Conservation (phyloP, 2,797 vertebrate species). For the Zonotrichia albicollis region DNA sequence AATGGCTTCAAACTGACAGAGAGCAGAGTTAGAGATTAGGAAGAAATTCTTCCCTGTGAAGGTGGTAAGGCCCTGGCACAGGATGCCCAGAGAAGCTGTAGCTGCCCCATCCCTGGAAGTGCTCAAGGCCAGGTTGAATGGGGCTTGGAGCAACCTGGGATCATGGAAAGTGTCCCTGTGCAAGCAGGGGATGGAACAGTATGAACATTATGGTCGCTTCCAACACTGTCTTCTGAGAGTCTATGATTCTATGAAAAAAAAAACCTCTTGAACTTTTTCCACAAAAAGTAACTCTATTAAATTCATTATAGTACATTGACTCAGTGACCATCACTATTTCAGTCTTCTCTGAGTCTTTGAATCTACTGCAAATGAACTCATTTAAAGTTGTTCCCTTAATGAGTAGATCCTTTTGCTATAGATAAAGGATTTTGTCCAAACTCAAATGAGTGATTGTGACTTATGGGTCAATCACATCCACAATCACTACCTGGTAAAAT, state of each 20-base stretch:
- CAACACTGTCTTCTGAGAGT: neutral
- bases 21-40: neutral
- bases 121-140: fast-evolving
- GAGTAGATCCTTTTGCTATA: neutral
- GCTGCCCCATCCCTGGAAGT: neutral
- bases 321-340: neutral
- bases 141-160: neutral
- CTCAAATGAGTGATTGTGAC: fast-evolving
- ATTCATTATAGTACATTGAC: neutral
- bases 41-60: neutral
- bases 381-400: neutral
- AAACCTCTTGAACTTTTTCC: neutral
- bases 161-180: neutral
- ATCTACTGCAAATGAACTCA: neutral
- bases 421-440: neutral
- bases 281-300: neutral
- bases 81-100: fast-evolving
- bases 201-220: neutral
- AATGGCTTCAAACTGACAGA: neutral
- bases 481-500: neutral
- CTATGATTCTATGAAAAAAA: neutral
- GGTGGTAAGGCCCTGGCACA: neutral
- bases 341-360: neutral
- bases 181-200: neutral
- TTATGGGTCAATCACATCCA: neutral